Evolutionary conservation across 2,113 vertebrate species (phyloP), one percentile per base, ranked within the genome.

Genomic region (Cisticola juncidis): DNA sequence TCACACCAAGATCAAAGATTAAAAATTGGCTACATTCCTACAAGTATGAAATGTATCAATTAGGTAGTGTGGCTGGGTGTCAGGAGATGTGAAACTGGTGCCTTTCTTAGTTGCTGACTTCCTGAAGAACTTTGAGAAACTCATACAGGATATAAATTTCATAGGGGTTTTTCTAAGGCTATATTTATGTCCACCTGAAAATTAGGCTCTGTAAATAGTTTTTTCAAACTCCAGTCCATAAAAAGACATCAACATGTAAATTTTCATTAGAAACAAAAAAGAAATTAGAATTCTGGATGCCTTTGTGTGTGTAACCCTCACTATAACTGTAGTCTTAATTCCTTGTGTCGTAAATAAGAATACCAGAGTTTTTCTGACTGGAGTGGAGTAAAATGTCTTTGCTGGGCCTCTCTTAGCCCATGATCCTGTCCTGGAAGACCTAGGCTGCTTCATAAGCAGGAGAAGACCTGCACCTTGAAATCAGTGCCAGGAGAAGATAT

Each of bases 1-100:
- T 95, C 87, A 78, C 83, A 56, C 48, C 36, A 50, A 84, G 79
- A 95, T 92, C 86, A 90, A 92, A 93, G 88, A 96, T 90, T 81
- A 83, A 84, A 96, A 90, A 81, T 53, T 88, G 92, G 79, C 80
- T 71, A 33, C 2, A 3, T 90, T 90, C 79, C 93, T 64, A 12
- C 61, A 40, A 84, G 80, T 88, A 91, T 48, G 83, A 91, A 86
- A 74, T n/a, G 69, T 31, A 62, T 92, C 83, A 71, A 78, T 84
- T 90, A 92, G 65, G 95, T 47, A n/a, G 68, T 0, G 17, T 0
- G 0, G 68, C 60, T 90, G 8, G 0, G 72, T 19, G 44, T 92
- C 64, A 40, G 68, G 50, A 95, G 84, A 93, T 23, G 42, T 42
- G 72, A 70, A 77, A 54, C 82, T 80, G 68, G 35, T 86, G 64